phyloP scores from a whole-genome alignment of 2,888 invertebrate genomes.

The Caenorhabditis sp. region DNA sequence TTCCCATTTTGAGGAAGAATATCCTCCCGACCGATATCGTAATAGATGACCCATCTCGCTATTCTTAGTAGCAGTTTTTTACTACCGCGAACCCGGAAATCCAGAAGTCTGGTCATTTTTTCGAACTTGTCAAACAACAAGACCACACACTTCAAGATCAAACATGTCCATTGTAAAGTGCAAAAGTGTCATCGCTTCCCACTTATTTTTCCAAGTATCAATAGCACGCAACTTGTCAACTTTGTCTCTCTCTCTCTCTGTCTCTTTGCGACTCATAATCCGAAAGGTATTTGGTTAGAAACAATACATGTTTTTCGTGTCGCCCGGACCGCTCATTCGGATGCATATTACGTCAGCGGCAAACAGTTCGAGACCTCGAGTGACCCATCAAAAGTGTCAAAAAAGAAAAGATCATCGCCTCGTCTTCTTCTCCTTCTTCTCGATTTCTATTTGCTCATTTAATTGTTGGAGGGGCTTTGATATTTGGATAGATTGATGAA shows the following conservation, averaged over 20 bases:
- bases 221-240: conserved; percentile 19
- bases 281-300: conserved; percentile 25
- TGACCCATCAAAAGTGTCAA: conserved; percentile 67
- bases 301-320: conserved; percentile 62
- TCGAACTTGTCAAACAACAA: too few relatives aligned
- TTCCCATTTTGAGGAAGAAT: too few relatives aligned
- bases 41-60: too few relatives aligned
- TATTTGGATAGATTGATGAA: not conserved
- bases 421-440: too few relatives aligned
- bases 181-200: conserved; percentile 51
- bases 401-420: conserved; percentile 45
- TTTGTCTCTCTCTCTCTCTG: too few relatives aligned
- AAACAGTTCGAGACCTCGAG: conserved; percentile 33
- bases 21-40: too few relatives aligned
- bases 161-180: conserved; percentile 26
- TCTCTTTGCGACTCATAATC: too few relatives aligned
- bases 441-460: conserved; percentile 28
- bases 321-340: not conserved
- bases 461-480: not conserved
- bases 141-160: not conserved
- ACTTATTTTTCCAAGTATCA: conserved; percentile 21
- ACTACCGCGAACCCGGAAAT: too few relatives aligned
- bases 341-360: conserved; percentile 54
- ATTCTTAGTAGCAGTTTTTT: too few relatives aligned
- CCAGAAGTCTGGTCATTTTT: not conserved